Evolutionary conservation across 2,888 invertebrate genomes (phyloP).

Genomic region (Cataglyphis livida): DNA sequence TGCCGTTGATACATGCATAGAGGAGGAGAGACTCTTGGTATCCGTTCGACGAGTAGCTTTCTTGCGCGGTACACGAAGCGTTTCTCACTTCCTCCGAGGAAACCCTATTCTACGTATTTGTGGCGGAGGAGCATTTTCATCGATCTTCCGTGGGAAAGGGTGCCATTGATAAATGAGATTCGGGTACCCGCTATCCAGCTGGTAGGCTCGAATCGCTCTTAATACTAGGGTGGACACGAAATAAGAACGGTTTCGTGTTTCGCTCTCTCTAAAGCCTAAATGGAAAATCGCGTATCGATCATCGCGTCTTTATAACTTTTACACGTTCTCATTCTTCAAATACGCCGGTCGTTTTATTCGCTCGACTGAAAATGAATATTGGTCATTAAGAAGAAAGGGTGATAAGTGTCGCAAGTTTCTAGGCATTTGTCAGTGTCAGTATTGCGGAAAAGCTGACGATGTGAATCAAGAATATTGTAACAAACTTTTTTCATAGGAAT

Average conservation of each 20-base stretch:
- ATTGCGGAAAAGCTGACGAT: background rate
- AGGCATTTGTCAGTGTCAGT: background rate
- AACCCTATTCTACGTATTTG: constrained; percentile 45
- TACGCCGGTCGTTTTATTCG: constrained; percentile 3
- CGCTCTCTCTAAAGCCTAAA: background rate
- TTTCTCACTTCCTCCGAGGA: background rate
- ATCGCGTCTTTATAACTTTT: constrained; percentile 1
- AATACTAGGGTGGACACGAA: constrained; percentile 3
- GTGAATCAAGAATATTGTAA: background rate
- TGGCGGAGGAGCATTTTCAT: constrained; percentile 50
- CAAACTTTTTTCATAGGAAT: background rate
- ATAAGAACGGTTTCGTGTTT: background rate
- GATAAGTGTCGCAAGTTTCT: background rate
- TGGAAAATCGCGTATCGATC: background rate
- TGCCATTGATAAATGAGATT: constrained; percentile 66
- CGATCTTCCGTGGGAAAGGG: constrained; percentile 48
- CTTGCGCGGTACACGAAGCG: background rate
- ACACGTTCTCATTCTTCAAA: background rate
- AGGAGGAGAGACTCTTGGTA: background rate
- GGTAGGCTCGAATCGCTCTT: constrained; percentile 23
- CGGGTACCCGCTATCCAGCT: constrained; percentile 11
- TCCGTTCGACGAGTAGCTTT: constrained; percentile 15
- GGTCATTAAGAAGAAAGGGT: background rate
- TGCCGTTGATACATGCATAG: background rate
- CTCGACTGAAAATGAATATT: constrained; percentile 3